phyloP scores from a whole-genome alignment of 2,113 vertebrate species.

The Mus musculus region DNA sequence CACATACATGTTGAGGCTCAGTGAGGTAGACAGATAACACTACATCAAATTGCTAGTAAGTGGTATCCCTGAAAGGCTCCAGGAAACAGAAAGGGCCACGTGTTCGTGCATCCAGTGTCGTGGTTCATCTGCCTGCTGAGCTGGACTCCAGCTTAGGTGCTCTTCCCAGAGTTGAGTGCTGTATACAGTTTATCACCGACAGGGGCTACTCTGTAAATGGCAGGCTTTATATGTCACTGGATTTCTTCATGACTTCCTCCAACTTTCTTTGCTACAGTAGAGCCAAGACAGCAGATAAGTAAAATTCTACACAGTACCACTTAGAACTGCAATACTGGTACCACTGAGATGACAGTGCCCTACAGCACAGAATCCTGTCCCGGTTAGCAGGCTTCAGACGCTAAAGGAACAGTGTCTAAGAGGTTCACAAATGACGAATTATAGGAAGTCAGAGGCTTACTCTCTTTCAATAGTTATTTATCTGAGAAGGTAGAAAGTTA shows the following conservation, averaged over 20 bases:
- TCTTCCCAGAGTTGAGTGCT: neutral
- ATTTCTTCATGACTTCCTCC: neutral
- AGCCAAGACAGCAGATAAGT: neutral
- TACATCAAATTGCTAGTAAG: neutral
- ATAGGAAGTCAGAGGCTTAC: neutral
- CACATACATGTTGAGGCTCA: neutral
- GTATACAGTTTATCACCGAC: neutral
- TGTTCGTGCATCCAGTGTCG: neutral
- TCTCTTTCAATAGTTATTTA: constrained; percentile 2
- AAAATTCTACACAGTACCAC: neutral
- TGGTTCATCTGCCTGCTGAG: neutral
- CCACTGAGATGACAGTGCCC: neutral
- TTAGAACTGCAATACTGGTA: neutral
- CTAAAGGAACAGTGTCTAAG: neutral
- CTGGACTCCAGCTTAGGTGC: neutral
- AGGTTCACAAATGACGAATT: constrained; percentile 4
- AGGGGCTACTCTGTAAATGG: neutral
- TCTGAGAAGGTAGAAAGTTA: neutral
- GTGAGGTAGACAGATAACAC: neutral
- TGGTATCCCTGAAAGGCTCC: neutral
- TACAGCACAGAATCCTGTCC: neutral
- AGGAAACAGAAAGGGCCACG: neutral
- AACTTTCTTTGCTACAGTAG: neutral
- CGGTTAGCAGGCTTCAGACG: neutral
- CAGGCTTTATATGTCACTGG: neutral